A percentile compares a stretch with the other conserved stretches of the same genome.
phyloP scores from a whole-genome alignment of 64 coral and sea anemone genomes.

The Astreopora myriophthalma region DNA sequence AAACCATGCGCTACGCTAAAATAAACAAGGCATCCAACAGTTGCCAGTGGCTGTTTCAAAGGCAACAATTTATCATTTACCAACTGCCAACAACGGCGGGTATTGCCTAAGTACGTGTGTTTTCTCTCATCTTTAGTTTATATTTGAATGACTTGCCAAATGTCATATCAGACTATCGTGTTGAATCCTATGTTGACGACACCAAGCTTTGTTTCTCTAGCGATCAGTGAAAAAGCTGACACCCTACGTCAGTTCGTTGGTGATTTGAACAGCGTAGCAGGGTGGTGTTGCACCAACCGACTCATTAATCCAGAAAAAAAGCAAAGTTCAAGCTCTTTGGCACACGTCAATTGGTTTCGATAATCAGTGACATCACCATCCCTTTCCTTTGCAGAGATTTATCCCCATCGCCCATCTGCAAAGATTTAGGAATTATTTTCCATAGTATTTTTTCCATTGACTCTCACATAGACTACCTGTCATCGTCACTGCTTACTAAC shows the following conservation, averaged over 20 bases:
- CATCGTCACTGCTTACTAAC: not conserved
- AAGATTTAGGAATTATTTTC: not conserved
- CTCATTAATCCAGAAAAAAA: not conserved
- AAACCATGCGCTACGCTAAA: no score
- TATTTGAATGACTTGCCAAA: not conserved
- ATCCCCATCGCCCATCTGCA: not conserved
- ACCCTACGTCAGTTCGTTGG: not conserved
- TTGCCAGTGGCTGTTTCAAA: no score
- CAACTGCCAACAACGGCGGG: no score
- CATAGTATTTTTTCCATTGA: not conserved
- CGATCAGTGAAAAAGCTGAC: not conserved
- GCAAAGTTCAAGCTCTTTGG: not conserved
- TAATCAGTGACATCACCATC: not conserved
- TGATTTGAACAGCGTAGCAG: not conserved
- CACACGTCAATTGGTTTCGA: not conserved
- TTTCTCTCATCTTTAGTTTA: no score
- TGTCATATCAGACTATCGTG: not conserved
- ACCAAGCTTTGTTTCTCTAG: not conserved
- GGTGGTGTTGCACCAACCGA: not conserved
- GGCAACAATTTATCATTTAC: no score
- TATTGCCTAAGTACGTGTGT: no score
- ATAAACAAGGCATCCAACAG: no score
- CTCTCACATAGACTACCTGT: not conserved
- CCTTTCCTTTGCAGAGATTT: not conserved
- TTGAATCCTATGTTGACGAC: slow-evolving; percentile 22